Conservation (phyloP, 1,140 invertebrate genomes). For the Gonioctena quinquepunctata region DNA sequence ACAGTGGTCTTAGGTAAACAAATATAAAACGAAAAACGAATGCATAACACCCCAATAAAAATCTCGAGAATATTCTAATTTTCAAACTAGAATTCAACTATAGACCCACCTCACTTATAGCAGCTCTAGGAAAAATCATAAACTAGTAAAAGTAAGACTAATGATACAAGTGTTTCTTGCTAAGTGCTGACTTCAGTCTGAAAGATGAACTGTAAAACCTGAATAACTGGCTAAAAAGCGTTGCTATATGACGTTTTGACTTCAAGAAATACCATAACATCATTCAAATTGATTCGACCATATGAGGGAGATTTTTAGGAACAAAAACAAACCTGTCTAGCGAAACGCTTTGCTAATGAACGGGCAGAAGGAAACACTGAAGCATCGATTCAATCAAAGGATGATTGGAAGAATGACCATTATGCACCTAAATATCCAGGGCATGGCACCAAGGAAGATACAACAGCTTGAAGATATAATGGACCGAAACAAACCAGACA, state of each 20-base stretch:
- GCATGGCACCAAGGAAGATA: slow-evolving; percentile 1
- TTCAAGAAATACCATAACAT: slow-evolving; percentile 2
- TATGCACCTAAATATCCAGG: slow-evolving; percentile 5
- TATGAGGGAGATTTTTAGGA: slow-evolving; percentile 6
- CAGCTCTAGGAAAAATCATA: too few relatives aligned
- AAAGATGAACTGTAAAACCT: not conserved
- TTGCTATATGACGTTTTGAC: not conserved
- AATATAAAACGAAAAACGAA: too few relatives aligned
- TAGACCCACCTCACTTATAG: too few relatives aligned
- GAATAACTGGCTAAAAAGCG: not conserved
- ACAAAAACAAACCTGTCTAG: not conserved
- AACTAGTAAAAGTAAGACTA: too few relatives aligned
- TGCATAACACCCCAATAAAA: too few relatives aligned
- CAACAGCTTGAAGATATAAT: slow-evolving; percentile 5
- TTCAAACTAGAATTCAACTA: too few relatives aligned
- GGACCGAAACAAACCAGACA: not conserved
- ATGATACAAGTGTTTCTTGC: not conserved
- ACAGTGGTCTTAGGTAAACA: too few relatives aligned
- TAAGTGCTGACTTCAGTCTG: not conserved
- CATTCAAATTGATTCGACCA: not conserved
- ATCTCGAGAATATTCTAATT: too few relatives aligned
- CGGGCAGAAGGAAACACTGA: not conserved
- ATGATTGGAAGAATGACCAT: not conserved
- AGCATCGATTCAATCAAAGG: not conserved
- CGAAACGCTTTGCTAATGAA: not conserved